phyloP scores from a whole-genome alignment of 1,140 invertebrate species.

The Drosophila sp. region DNA sequence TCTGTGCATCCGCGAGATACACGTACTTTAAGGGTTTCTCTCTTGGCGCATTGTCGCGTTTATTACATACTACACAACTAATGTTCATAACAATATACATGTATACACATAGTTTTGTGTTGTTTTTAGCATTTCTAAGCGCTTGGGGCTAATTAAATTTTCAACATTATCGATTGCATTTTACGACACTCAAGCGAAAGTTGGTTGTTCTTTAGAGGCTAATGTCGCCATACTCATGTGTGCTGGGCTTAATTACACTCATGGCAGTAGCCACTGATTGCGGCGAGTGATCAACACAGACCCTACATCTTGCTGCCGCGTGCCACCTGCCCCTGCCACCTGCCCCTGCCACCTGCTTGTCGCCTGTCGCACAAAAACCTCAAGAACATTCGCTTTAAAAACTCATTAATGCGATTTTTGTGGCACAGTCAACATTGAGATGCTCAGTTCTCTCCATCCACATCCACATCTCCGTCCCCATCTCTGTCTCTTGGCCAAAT shows the following conservation, averaged over 20 bases:
- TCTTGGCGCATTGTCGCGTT: conserved; percentile 30
- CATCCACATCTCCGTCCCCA: no score
- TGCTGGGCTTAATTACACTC: conserved; percentile 47
- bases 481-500: conserved; percentile 8
- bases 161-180: conserved; percentile 65
- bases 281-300: conserved; percentile 29
- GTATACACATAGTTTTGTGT: conserved; percentile 1
- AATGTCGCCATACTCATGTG: conserved; percentile 27
- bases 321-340: conserved; percentile 34
- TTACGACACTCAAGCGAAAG: conserved; percentile 41
- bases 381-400: conserved; percentile 49
- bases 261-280: conserved; percentile 38
- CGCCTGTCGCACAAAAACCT: conserved; percentile 17
- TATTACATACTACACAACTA: conserved; percentile 42
- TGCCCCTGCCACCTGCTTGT: conserved; percentile 27
- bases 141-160: conserved; percentile 76
- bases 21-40: conserved; percentile 70
- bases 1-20: conserved; percentile 59
- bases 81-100: conserved; percentile 44
- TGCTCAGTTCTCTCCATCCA: conserved; percentile 9
- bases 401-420: conserved; percentile 50
- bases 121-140: conserved; percentile 42
- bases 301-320: conserved; percentile 22
- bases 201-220: conserved; percentile 34
- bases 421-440: conserved; percentile 13